Base-by-base conservation (phyloP, 2,888 invertebrate genomes). In the Epiblema foenella region DNA sequence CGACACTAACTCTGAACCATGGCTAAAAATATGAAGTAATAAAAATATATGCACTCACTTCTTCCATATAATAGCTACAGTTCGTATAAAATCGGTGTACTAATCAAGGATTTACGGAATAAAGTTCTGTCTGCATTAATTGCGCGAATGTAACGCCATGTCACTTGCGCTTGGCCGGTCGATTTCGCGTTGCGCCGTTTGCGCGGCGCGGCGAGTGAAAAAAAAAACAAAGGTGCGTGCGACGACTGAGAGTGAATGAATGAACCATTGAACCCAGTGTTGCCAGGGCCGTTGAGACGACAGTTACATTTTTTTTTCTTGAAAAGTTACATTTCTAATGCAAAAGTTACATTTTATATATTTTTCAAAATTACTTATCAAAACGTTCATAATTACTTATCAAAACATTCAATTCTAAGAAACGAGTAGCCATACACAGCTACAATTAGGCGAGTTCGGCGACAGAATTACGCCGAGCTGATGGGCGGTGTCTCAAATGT, bases 61-160 rank as follows among this genome's bases (percentile, higher is more conserved):
- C 51, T 54, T 37, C 33, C 37, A 24, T 49, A 24, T 17, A 64
- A 39, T 57, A 18, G 7, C 11, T 18, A 42, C 4, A 9, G 3
- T 54, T 58, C 10, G 29, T 42, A 37, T 37, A 37, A 37, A 63
- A 54, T 33, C 51, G 54, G 49, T 46, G 24, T 59, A 60, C n/a
- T 59, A 46, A 4, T 42, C n/a, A 15, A 2, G 59, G 11, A 57
- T 56, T 33, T 17, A 60, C 18, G 9, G 11, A 59, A 39, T 33
- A 49, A 15, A 42, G 37, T 15, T 56, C 37, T 4, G 59, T 56
- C 37, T 4, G 59, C 33, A 60, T 70, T 66, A 70, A 70, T 59
- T 60, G 65, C 65, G 70, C 70, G 54, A 66, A 70, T 17, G 42
- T 37, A 70, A 70, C 70, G 70, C 70, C 70, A 70, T 70, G 54